phyloP scores from a whole-genome alignment of 2,888 invertebrate species.

The Scrobipalpa atriplicella region DNA sequence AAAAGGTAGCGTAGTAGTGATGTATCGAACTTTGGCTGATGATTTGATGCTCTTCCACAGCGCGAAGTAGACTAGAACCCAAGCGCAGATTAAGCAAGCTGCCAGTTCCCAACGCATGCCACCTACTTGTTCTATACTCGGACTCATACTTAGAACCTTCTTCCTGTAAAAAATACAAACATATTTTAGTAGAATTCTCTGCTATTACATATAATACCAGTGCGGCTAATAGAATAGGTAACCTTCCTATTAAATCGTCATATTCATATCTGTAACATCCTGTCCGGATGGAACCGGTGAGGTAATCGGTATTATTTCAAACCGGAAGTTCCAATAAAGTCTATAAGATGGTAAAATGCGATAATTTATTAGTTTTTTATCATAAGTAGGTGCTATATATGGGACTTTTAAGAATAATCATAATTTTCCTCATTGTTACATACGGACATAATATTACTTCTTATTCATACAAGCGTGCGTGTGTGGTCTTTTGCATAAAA shows the following conservation, averaged over 20 bases:
- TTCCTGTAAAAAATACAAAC: conserved; percentile 84
- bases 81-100: conserved; percentile 94
- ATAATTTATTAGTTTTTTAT: background rate
- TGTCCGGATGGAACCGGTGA: conserved; percentile 23
- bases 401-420: too few species aligned
- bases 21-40: conserved; percentile 95
- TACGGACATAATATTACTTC: too few species aligned
- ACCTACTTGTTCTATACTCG: conserved; percentile 92
- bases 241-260: conserved; percentile 19
- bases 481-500: too few species aligned
- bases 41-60: conserved; percentile 98
- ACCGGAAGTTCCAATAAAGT: conserved; percentile 21
- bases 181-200: background rate
- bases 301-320: conserved; percentile 24
- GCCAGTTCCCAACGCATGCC: conserved; percentile 94
- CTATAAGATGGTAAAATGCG: background rate
- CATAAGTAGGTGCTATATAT: too few species aligned
- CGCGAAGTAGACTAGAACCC: conserved; percentile 97
- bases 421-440: too few species aligned
- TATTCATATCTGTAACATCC: conserved; percentile 19
- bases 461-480: too few species aligned
- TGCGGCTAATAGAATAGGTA: background rate
- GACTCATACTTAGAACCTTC: conserved; percentile 92
- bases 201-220: background rate
- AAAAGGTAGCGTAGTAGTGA: conserved; percentile 96